Percentiles rank a stretch among this genome's conserved stretches.
Conservation (phyloP, 2,113 vertebrate genomes). For the Erpornis zantholeuca region DNA sequence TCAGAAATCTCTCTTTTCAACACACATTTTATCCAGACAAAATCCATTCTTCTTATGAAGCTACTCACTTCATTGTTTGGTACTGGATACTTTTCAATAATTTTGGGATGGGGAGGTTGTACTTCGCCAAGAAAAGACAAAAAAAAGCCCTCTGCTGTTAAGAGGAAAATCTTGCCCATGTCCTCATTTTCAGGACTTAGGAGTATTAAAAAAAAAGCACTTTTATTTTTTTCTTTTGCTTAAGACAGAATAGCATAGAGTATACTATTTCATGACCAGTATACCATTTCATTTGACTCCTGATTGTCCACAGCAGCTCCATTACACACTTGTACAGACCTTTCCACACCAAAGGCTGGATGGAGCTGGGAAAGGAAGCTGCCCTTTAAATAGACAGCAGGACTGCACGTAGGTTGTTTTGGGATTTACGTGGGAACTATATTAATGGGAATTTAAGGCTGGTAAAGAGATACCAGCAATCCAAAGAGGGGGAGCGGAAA, state of each 20-base stretch:
- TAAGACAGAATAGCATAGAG: background rate
- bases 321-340: rapidly evolving
- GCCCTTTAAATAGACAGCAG: background rate
- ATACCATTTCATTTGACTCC: background rate
- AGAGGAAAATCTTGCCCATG: background rate
- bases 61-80: background rate
- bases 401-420: background rate
- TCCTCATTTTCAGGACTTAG: background rate
- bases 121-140: background rate
- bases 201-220: background rate
- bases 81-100: background rate
- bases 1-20: background rate
- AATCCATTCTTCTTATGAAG: background rate
- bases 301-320: background rate
- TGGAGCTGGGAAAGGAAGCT: background rate
- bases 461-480: background rate
- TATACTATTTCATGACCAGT: background rate
- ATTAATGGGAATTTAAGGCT: background rate
- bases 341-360: background rate
- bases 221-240: background rate
- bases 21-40: background rate
- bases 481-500: rapidly evolving
- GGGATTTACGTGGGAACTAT: background rate
- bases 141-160: background rate
- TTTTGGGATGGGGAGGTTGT: background rate